Evolutionary conservation across 2,888 invertebrate genomes (phyloP).

Genomic region (Lymantria dispar): DNA sequence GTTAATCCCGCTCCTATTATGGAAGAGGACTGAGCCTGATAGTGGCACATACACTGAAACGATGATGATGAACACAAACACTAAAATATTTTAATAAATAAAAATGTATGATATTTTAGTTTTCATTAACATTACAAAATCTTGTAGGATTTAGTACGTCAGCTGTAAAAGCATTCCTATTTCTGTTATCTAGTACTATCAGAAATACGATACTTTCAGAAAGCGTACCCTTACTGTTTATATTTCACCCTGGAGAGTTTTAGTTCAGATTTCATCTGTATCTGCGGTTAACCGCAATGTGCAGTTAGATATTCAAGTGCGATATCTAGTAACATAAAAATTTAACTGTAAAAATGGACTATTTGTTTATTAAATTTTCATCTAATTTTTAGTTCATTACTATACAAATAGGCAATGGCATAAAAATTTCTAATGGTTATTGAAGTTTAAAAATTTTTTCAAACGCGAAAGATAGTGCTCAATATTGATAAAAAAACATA

Average conservation of each 20-base stretch:
- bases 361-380: too few species aligned
- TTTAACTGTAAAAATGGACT: neutral
- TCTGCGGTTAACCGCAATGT: constrained; percentile 8
- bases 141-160: neutral
- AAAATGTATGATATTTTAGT: too few species aligned
- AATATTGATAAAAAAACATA: too few species aligned
- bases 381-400: too few species aligned
- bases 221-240: constrained; percentile 7
- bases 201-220: constrained; percentile 5
- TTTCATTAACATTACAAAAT: too few species aligned
- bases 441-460: too few species aligned
- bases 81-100: too few species aligned
- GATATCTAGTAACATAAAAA: constrained; percentile 1
- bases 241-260: constrained; percentile 14
- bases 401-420: neutral
- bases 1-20: too few species aligned
- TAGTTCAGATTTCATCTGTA: constrained; percentile 12
- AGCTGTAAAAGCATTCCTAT: neutral
- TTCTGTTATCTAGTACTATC: neutral
- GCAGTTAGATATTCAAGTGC: constrained; percentile 7
- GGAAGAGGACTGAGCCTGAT: too few species aligned
- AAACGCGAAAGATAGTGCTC: too few species aligned
- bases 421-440: constrained; percentile 6
- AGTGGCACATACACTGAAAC: too few species aligned
- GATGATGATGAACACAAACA: too few species aligned